Base-by-base conservation (phyloP, 37 sponge, comb jelly and placozoan genomes). In the Halisarca cf. caerulea region DNA sequence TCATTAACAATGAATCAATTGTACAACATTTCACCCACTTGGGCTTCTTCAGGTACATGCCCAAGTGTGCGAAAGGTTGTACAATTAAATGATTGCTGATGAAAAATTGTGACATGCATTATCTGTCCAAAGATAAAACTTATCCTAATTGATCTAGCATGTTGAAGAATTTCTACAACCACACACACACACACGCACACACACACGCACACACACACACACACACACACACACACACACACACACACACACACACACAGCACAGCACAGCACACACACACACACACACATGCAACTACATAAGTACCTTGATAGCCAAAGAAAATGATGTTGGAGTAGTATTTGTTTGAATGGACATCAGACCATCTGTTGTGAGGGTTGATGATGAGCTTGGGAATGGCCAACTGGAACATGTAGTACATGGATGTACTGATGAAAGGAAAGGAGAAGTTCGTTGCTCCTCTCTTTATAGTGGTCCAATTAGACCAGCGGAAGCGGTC, bases 181-280 rank as follows among this genome's bases (percentile, higher is more conserved):
- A 34, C 69, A 68, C 24, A 62, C 64, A 62, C 64, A 62, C 64
- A 62, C 64, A 62, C 64, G 15, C 64, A 27, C 64, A 62, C 64
- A 62, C 64, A 62, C 64, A 27, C 64, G 15, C 8, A 62, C 30
- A 27, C 8, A 62, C 64, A 62, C 8, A 27, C 8, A 62, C 64
- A 62, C 64, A 27, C 23, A 15, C 64, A 62, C 23, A 62, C 4
- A 62, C 8, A 62, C 64, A 27, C 64, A 62, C 64, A 6, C 64
- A 27, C 64, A 6, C 64, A 62, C 23, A 23, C 64, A 62, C 64
- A 62, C 64, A 27, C 64, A 62, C 64, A 20, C 64, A 27, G 51
- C 64, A 20, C 64, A 27, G 51, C n/a, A n/a, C n/a, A n/a, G n/a
- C 64, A 27, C 64, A 6, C 64, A 62, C 23, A 23, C 64, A 62